Conservation (phyloP, 2,888 invertebrate genomes). For the Chrysodeixis includens region DNA sequence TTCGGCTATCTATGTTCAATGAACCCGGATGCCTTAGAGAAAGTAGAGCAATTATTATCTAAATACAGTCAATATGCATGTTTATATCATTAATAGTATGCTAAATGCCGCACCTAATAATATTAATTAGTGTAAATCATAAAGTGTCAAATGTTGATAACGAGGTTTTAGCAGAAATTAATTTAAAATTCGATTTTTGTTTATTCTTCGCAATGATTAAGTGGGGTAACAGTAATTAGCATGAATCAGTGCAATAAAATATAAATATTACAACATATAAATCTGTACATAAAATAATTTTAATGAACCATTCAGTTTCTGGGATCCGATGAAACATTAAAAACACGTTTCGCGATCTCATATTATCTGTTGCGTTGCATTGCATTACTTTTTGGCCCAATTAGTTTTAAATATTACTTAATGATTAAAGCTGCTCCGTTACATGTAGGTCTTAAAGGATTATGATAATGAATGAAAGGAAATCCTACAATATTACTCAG, state of each 20-base stretch:
- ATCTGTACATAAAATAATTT: background rate
- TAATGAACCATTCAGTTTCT: background rate
- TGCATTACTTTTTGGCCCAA: background rate
- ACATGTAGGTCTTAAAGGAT: background rate
- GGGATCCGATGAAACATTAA: background rate
- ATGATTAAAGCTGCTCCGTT: background rate
- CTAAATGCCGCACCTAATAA: slow-evolving; percentile 38
- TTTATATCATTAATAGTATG: slow-evolving; percentile 13
- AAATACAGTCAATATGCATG: background rate
- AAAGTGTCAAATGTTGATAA: slow-evolving; percentile 11
- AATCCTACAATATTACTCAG: slow-evolving; percentile 1
- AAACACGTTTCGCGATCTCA: background rate
- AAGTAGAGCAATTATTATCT: slow-evolving; percentile 35
- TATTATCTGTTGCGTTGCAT: background rate
- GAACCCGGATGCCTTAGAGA: slow-evolving; percentile 35
- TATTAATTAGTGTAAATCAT: slow-evolving; percentile 45
- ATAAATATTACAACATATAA: background rate
- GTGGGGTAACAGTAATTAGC: background rate
- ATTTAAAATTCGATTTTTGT: background rate
- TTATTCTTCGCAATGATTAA: background rate
- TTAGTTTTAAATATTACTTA: background rate
- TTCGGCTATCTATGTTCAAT: slow-evolving; percentile 9
- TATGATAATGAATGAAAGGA: slow-evolving; percentile 1
- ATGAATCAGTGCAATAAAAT: background rate
- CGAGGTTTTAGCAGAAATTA: background rate